Conservation (phyloP, 2,888 invertebrate species). For the Nezara viridula region DNA sequence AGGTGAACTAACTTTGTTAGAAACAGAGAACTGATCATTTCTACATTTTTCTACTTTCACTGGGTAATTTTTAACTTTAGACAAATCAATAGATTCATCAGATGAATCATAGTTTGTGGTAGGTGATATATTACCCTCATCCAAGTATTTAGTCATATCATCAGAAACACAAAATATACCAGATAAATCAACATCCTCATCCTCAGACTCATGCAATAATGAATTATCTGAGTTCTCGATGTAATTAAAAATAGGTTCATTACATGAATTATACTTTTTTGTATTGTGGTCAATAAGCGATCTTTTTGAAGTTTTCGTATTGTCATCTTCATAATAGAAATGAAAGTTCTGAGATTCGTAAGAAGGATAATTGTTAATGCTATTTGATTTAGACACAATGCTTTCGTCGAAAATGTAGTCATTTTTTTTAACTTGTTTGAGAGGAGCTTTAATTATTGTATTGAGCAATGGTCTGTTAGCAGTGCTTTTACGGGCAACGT, state of each 20-base stretch:
- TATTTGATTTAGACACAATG: background rate
- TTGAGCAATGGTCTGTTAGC: constrained; percentile 51
- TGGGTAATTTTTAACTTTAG: constrained; percentile 46
- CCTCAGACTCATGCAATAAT: constrained; percentile 47
- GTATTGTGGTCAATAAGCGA: background rate
- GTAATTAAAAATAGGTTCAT: background rate
- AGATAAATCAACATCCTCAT: constrained; percentile 27
- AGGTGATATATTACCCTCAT: constrained; percentile 47
- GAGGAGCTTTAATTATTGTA: background rate
- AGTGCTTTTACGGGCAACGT: constrained; percentile 57
- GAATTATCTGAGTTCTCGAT: background rate
- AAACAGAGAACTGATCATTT: background rate
- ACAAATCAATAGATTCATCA: constrained; percentile 48
- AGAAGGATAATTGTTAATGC: background rate
- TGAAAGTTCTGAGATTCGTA: background rate
- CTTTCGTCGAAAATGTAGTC: background rate
- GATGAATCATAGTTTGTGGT: constrained; percentile 36
- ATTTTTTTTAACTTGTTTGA: background rate
- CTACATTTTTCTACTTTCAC: constrained; percentile 1
- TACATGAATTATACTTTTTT: background rate
- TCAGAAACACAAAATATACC: constrained; percentile 48
- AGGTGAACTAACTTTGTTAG: constrained; percentile 22
- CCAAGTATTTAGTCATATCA: background rate
- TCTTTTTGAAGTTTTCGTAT: background rate
- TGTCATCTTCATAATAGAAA: background rate